Evolutionary conservation across 2,888 invertebrate species (phyloP).

Genomic region (Netelia fuscicornis): DNA sequence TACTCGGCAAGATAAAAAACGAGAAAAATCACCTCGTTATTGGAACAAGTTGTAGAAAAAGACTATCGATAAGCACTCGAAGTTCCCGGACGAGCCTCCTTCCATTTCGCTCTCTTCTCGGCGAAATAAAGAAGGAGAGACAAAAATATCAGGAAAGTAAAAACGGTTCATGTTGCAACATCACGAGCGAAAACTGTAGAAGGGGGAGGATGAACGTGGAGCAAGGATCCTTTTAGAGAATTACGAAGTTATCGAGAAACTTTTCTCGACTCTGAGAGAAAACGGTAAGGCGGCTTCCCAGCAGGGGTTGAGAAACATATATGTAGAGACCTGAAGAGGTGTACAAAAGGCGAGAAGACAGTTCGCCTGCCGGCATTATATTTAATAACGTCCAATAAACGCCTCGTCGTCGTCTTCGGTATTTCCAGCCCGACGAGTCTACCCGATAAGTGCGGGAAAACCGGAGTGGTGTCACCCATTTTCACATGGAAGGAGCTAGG

Average conservation of each 20-base stretch:
- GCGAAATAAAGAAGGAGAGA: slow-evolving; percentile 12
- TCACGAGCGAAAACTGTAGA: slow-evolving; percentile 48
- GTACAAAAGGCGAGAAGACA: slow-evolving; percentile 65
- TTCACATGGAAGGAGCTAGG: slow-evolving; percentile 25
- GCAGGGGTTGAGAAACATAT: slow-evolving; percentile 20
- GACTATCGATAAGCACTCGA: slow-evolving; percentile 15
- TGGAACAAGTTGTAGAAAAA: slow-evolving; percentile 20
- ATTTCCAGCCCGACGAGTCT: slow-evolving; percentile 53
- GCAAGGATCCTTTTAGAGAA: slow-evolving; percentile 76
- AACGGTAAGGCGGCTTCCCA: slow-evolving; percentile 4
- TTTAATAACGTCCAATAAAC: slow-evolving; percentile 81
- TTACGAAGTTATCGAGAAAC: slow-evolving; percentile 80
- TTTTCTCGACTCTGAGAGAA: slow-evolving; percentile 66
- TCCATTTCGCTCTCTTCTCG: not conserved
- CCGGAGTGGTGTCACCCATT: slow-evolving; percentile 39
- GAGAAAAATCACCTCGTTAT: slow-evolving; percentile 8
- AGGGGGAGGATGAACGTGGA: not conserved
- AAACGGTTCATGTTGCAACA: slow-evolving; percentile 46
- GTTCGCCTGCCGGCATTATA: slow-evolving; percentile 78
- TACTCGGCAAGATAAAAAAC: slow-evolving; percentile 14
- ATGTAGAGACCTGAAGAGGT: slow-evolving; percentile 28
- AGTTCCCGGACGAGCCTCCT: slow-evolving; percentile 1
- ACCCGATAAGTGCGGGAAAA: slow-evolving; percentile 25
- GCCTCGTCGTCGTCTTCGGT: slow-evolving; percentile 64
- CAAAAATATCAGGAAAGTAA: slow-evolving; percentile 22